Percentiles rank a stretch among this genome's conserved stretches.
These are phyloP conservation scores for Cherax quadricarinatus DNA, from an alignment of 1,140 invertebrate species.

Conservation along the genomic window DNA sequence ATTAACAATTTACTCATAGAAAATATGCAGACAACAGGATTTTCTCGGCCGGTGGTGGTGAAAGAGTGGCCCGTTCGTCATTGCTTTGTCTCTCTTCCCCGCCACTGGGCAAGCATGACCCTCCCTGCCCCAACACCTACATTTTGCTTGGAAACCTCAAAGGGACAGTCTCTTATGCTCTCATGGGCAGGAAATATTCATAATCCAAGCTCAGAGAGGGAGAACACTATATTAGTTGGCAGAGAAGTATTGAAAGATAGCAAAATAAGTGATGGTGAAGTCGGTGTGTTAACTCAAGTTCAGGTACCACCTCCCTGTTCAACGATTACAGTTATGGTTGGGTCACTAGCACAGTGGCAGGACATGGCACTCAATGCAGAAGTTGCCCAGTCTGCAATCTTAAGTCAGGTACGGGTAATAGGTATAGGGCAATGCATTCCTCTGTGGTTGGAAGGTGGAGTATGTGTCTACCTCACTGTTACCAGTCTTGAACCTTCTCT, in stretches of 20 bases:
- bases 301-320: constrained; percentile 53
- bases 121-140: constrained; percentile 46
- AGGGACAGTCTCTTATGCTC: constrained; percentile 21
- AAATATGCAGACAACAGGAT: constrained; percentile 40
- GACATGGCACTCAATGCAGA: constrained; percentile 66
- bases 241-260: constrained; percentile 51
- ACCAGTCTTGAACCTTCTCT: constrained; percentile 38
- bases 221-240: constrained; percentile 42
- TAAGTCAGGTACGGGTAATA: constrained; percentile 64
- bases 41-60: constrained; percentile 56
- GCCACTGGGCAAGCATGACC: constrained; percentile 31
- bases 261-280: constrained; percentile 56
- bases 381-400: constrained; percentile 59
- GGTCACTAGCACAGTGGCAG: constrained; percentile 49
- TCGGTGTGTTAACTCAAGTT: constrained; percentile 62
- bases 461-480: constrained; percentile 52
- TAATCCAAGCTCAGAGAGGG: not conserved
- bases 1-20: not conserved
- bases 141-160: constrained; percentile 29
- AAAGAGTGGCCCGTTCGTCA: constrained; percentile 53
- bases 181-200: constrained; percentile 72
- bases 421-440: constrained; percentile 47
- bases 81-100: constrained; percentile 71
- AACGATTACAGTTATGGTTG: constrained; percentile 35
- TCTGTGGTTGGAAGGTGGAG: constrained; percentile 70